Evolutionary conservation across 2,888 invertebrate genomes (phyloP).

Genomic region (Acanthosoma haemorrhoidale): DNA sequence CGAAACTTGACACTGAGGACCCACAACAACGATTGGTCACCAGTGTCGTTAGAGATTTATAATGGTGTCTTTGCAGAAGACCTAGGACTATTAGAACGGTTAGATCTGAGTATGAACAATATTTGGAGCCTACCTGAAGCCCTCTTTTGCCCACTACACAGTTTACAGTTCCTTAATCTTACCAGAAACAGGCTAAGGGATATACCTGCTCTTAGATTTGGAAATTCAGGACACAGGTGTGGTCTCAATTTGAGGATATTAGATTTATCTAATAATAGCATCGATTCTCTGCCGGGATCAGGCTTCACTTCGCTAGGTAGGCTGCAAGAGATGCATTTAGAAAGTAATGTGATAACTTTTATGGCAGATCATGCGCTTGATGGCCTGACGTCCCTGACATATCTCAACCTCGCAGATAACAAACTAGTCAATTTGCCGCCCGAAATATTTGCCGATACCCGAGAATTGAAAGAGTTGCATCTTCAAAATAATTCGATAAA

Average conservation of each 20-base stretch:
- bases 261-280: conserved; percentile 71
- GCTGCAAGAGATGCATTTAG: conserved; percentile 67
- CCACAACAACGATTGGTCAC: conserved; percentile 78
- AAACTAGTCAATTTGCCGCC: conserved; percentile 73
- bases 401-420: conserved; percentile 74
- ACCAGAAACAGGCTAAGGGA: conserved; percentile 74
- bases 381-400: conserved; percentile 64
- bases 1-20: conserved; percentile 74
- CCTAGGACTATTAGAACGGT: conserved; percentile 63
- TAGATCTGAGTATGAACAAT: conserved; percentile 74
- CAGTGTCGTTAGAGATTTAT: conserved; percentile 71
- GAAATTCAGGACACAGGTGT: conserved; percentile 57
- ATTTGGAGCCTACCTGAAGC: conserved; percentile 74
- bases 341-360: conserved; percentile 68
- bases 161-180: conserved; percentile 69
- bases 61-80: conserved; percentile 69
- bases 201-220: conserved; percentile 66
- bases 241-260: conserved; percentile 63
- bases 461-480: conserved; percentile 72
- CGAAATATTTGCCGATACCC: conserved; percentile 71
- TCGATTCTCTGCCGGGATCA: conserved; percentile 66
- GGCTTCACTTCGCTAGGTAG: conserved; percentile 65
- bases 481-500: conserved; percentile 76
- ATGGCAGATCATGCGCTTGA: conserved; percentile 73
- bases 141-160: conserved; percentile 67